Base-by-base conservation (phyloP, 1,140 invertebrate genomes). In the Hycleus phaleratus region DNA sequence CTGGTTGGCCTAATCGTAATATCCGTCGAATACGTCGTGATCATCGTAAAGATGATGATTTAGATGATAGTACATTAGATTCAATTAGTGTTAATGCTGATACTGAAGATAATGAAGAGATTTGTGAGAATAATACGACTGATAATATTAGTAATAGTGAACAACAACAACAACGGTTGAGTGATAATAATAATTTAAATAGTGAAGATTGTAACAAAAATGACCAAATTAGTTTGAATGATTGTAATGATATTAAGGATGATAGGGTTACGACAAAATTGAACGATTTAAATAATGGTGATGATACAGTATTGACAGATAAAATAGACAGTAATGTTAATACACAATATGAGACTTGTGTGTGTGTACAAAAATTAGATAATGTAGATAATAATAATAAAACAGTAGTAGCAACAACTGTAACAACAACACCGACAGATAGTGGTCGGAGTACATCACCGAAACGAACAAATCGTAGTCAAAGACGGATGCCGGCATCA, bases 1-100 rank as follows among this genome's bases (percentile, higher is more conserved):
- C 82, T 0, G 82, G 82, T 7, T 84, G 82, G 82, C 82, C 82
- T 0, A 79, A 80, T n/a, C 78, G 76, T 43, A 78, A 77, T 18
- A 64, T 52, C 39, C 58, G 62, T 18, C 26, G 49, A 9, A 61
- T 43, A 32, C 54, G 49, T 24, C 45, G 46, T 5, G 46, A 49
- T n/a, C 61, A 64, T 44, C 46, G 47, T n/a, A 53, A 57, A 38
- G 60, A 62, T 49, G 60, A 62, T 49, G 64, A 67, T 39, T 48
- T 49, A 9, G 58, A 61, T 3, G 58, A 60, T 3, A 61, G 58
- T 44, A 55, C 48, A 10, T 49, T 61, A 6, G 60, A 61, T 49
- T 61, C 63, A 5, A 38, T 42, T 32, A 61, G 60, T 45, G 58
- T 61, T 24, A 59, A 60, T 48, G 55, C 52, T 49, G 47, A 58